Evolutionary conservation across 2,888 invertebrate species (phyloP).

Genomic region (Drosophila conformis): DNA sequence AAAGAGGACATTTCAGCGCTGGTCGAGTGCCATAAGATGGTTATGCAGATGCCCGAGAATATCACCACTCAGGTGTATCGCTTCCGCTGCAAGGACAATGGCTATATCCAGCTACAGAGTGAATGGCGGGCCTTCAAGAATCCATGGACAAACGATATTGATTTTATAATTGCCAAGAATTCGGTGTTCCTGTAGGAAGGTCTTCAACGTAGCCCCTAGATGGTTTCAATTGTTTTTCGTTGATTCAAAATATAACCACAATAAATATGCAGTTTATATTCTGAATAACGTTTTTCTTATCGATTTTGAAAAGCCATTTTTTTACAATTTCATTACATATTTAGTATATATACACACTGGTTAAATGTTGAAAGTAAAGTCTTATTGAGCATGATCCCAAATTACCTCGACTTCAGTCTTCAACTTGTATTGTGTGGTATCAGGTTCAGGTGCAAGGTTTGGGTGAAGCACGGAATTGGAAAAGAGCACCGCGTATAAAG

Average conservation of each 20-base stretch:
- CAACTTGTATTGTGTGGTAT: not conserved
- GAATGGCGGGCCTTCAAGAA: conserved; percentile 96
- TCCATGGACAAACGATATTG: conserved; percentile 98
- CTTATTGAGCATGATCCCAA: not conserved
- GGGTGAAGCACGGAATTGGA: not conserved
- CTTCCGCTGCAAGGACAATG: conserved; percentile 92
- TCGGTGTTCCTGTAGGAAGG: conserved; percentile 88
- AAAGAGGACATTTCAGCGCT: conserved; percentile 92
- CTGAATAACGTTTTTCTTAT: not conserved
- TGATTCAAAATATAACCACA: not conserved
- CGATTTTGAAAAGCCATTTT: not conserved
- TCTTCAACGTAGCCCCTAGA: not conserved
- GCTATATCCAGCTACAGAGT: conserved; percentile 90
- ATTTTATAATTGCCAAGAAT: conserved; percentile 95
- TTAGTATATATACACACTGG: not conserved
- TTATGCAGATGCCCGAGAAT: conserved; percentile 88
- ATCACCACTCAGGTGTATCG: conserved; percentile 90
- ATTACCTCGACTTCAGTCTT: not conserved
- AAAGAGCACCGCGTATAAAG: not conserved
- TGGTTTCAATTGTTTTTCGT: conserved; percentile 7
- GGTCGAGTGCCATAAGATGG: conserved; percentile 93
- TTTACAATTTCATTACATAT: not conserved
- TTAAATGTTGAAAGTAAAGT: not conserved
- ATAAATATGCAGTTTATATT: conserved; percentile 16
- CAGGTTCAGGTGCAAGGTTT: not conserved